phyloP scores from a whole-genome alignment of 2,113 vertebrate genomes.

The Haemorhous mexicanus region DNA sequence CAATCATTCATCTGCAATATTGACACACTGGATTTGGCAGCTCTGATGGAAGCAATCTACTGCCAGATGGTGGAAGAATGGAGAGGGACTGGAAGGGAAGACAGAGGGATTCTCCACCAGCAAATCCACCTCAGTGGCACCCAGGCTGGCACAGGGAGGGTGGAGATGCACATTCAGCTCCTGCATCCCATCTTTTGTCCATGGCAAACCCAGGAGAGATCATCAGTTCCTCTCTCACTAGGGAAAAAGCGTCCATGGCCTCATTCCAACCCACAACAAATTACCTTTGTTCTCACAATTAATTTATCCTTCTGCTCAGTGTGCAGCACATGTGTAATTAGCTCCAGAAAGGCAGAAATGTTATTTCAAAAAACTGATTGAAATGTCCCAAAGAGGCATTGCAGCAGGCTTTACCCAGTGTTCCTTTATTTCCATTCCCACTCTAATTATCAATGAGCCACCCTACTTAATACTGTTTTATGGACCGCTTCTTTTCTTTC shows the following conservation, averaged over 20 bases:
- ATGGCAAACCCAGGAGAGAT: neutral
- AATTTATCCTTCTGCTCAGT: conserved; percentile 53
- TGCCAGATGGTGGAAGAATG: conserved; percentile 26
- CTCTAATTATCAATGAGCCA: conserved; percentile 31
- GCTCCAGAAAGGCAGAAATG: conserved; percentile 26
- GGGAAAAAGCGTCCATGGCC: neutral
- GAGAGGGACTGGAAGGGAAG: neutral
- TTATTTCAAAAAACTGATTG: conserved; percentile 38
- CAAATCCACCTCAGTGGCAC: neutral
- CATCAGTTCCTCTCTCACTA: neutral
- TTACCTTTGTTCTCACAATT: conserved; percentile 63
- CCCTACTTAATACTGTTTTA: conserved; percentile 38
- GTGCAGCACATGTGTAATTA: conserved; percentile 31
- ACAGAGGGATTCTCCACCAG: conserved; percentile 6
- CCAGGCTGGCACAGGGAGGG: neutral
- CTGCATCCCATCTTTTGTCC: neutral
- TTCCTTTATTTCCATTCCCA: neutral
- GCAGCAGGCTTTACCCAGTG: neutral
- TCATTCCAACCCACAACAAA: conserved; percentile 26
- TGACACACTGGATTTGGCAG: conserved; percentile 51
- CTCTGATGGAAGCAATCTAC: neutral
- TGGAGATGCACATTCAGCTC: neutral
- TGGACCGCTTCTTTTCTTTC: conserved; percentile 8
- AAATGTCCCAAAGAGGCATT: conserved; percentile 47
- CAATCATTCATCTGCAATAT: neutral